A percentile compares a stretch with the other conserved stretches of the same genome.
phyloP scores from a whole-genome alignment of 2,113 vertebrate genomes.

The Nibea albiflora region DNA sequence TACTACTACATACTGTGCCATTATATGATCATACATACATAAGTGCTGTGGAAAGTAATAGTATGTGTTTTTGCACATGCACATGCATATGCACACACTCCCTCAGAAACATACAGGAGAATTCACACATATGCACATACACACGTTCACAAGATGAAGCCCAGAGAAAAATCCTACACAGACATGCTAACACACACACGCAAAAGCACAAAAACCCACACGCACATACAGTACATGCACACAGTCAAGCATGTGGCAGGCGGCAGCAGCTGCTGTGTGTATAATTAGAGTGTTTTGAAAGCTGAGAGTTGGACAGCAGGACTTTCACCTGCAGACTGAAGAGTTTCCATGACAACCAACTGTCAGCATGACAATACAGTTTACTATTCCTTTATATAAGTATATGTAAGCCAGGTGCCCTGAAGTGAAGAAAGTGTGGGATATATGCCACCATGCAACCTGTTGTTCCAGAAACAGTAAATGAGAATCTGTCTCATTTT shows the following conservation, averaged over 20 bases:
- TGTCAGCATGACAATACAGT: constrained; percentile 45
- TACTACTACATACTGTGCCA: neutral
- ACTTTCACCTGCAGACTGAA: constrained; percentile 79
- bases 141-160: neutral
- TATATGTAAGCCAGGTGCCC: neutral
- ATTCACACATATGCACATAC: neutral
- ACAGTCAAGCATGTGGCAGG: constrained; percentile 60
- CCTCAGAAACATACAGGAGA: neutral
- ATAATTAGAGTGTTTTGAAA: constrained; percentile 83
- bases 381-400: neutral
- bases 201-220: constrained; percentile 1
- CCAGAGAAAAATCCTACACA: constrained; percentile 4
- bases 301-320: constrained; percentile 64
- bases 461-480: neutral
- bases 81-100: neutral
- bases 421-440: neutral
- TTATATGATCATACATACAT: constrained; percentile 3
- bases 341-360: constrained; percentile 62
- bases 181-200: neutral
- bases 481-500: neutral
- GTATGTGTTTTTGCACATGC: neutral
- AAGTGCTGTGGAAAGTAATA: neutral
- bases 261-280: constrained; percentile 79
- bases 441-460: neutral
- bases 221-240: constrained; percentile 10